A percentile compares a stretch with the other conserved stretches of the same genome.
These are phyloP conservation scores for Ostrea edulis DNA, from an alignment of 1,140 invertebrate genomes.

Conservation along the genomic window DNA sequence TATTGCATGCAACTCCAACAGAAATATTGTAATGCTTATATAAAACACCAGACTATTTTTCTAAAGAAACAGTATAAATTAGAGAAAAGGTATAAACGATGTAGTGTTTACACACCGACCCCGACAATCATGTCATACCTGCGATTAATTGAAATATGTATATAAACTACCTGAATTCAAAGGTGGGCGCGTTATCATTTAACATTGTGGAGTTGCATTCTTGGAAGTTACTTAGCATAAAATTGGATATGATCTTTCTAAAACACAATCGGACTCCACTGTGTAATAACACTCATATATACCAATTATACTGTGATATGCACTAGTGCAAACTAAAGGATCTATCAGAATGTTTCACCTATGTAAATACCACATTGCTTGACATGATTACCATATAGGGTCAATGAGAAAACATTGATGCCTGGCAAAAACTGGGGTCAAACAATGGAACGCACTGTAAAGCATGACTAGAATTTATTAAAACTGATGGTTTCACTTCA, in stretches of 20 bases:
- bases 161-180: neutral
- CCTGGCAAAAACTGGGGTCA: neutral
- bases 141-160: too few relatives aligned
- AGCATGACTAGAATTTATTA: conserved; percentile 21
- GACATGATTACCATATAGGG: conserved; percentile 10
- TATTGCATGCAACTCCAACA: too few relatives aligned
- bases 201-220: neutral
- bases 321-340: neutral
- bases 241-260: neutral
- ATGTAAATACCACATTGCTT: neutral
- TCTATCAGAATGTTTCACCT: neutral
- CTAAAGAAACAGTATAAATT: too few relatives aligned
- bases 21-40: too few relatives aligned
- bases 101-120: too few relatives aligned
- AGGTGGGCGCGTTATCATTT: neutral
- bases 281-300: neutral
- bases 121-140: too few relatives aligned
- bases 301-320: neutral
- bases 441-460: conserved; percentile 2
- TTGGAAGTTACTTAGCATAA: neutral
- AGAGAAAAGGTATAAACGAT: too few relatives aligned
- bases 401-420: neutral
- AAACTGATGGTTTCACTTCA: neutral
- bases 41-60: too few relatives aligned
- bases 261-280: neutral